Base-by-base conservation (phyloP, 2,113 vertebrate species). In the Addax nasomaculatus region DNA sequence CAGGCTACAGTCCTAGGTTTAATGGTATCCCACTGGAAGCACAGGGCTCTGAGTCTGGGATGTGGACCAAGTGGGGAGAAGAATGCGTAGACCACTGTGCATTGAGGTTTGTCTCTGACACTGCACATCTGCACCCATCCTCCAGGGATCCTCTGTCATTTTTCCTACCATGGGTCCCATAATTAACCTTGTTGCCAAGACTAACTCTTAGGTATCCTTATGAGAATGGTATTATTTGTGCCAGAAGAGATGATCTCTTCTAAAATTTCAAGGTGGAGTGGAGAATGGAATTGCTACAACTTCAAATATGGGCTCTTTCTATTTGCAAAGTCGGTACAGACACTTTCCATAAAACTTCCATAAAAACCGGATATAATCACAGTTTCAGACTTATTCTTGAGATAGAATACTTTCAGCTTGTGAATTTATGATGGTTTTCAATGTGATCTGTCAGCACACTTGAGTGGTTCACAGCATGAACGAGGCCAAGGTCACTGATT, bases 161-260 rank as follows among this genome's bases (percentile, higher is more conserved):
- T 95, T 43, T 43, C 16, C 55, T 93, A 43, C 73, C 25, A 57
- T 80, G 30, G 1, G n/a, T 92, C 53, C 64, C 43, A 90, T 96
- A 81, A 95, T 95, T 90, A 96, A 55, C n/a, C 53, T 36, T 90
- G 73, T 96, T 95, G 81, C 79, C 67, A 95, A 94, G 96, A 85
- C 90, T 87, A 84, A 84, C 21, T 97, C n/a, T 93, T 94, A 97
- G 95, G 36, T 94, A 60, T 96, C 14, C 43, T 89, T 83, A 91
- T 87, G 86, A 96, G 49, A 88, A 91, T 57, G 60, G 6, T 79
- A 49, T 80, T 53, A n/a, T 94, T 80, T 36, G 17, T 96, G 83
- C 85, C 92, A 94, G 51, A 92, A 89, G 57, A 94, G 53, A 84
- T 96, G 70, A 97, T 96, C 62, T 92, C 85, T 97, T 89, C 43